Base-by-base conservation (phyloP, 2,888 invertebrate species). In the Acleris sparsana region DNA sequence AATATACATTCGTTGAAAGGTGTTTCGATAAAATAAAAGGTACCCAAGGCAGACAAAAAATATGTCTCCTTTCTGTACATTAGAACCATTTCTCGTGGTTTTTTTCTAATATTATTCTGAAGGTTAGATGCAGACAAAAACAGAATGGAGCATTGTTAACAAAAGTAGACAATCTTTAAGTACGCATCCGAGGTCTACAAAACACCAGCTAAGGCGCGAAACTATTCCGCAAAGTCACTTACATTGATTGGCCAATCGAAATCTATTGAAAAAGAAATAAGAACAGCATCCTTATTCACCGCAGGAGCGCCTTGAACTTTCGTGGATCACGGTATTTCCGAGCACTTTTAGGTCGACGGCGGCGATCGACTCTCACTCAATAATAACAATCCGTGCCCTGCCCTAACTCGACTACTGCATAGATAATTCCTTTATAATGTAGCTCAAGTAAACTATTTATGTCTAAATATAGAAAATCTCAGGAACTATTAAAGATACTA, bases 251-350 rank as follows among this genome's bases (percentile, higher is more conserved):
- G 18, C 60, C 44, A 60, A 44, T 55, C 51, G 18, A 53, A 39
- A 51, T 53, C 59, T 55, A 59, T 66, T 65, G 52, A 61, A 66
- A 66, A 62, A 66, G 57, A 66, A 66, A 66, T 66, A 66, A 66
- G 56, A 66, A 25, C 53, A 62, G 52, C 57, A 79, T 75, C 75
- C 77, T 74, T 79, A 77, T 72, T 74, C 62, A 75, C 73, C 75
- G 69, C 78, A 72, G 71, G 75, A 72, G 67, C 74, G 78, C 86
- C 86, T 86, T 86, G 86, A 86, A 86, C 86, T 86, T 86, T 86
- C 69, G 69, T 74, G 69, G 81, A 78, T 81, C 83, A 80, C 80
- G 83, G 74, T 80, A 73, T 76, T 62, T 62, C 62, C 22, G 61
- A 62, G 62, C 56, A 62, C 61, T 66, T 61, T 62, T 67, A 62